A percentile compares a stretch with the other conserved stretches of the same genome.
Conservation (phyloP, 2,113 vertebrate species). For the Percopsis transmontana region DNA sequence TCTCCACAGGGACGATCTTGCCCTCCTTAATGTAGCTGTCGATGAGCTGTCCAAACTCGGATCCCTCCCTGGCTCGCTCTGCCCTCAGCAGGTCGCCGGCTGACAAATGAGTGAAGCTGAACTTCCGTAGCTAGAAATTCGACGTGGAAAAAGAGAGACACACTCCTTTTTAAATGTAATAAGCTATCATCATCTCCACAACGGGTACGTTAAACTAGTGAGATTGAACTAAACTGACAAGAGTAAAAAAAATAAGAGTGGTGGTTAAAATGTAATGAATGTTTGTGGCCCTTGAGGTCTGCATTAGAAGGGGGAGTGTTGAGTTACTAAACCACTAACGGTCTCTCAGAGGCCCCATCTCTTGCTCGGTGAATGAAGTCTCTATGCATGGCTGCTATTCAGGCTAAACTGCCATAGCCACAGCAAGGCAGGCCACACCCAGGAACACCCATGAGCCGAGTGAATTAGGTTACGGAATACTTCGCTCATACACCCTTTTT, state of each 20-base stretch:
- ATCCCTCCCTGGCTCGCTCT: conserved; percentile 86
- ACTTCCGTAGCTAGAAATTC: conserved; percentile 82
- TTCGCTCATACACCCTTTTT: not conserved
- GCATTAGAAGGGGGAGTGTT: not conserved
- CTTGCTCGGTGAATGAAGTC: conserved; percentile 48
- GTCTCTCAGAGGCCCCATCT: not conserved
- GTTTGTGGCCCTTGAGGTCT: not conserved
- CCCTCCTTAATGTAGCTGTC: conserved; percentile 92
- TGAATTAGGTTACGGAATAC: conserved; percentile 20
- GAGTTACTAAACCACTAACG: not conserved
- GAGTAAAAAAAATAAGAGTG: not conserved
- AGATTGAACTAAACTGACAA: not conserved
- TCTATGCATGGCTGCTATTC: conserved; percentile 31
- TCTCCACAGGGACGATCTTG: conserved; percentile 94
- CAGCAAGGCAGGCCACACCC: conserved; percentile 40
- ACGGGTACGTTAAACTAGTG: not conserved
- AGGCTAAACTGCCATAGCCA: conserved; percentile 13
- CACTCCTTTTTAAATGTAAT: not conserved
- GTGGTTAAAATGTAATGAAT: not conserved
- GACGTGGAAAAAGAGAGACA: not conserved
- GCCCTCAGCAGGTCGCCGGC: conserved; percentile 94
- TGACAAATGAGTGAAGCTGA: conserved; percentile 92
- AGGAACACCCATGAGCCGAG: conserved; percentile 23
- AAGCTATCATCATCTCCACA: not conserved
- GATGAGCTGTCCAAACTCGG: conserved; percentile 91